Conservation (phyloP, 1,140 invertebrate species). For the Latrodectus geometricus region DNA sequence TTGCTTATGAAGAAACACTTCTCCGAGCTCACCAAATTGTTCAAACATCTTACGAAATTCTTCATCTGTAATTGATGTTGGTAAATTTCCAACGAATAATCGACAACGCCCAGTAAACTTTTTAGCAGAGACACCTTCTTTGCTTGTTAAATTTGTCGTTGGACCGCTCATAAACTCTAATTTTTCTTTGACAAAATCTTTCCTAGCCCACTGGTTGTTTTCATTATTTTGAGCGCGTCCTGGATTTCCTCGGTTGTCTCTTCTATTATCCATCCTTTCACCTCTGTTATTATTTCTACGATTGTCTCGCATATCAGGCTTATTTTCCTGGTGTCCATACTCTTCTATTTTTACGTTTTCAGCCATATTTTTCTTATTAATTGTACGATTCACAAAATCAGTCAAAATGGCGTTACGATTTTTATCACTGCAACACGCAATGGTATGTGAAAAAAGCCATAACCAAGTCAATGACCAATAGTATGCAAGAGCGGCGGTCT, state of each 20-base stretch:
- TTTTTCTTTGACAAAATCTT: constrained; percentile 61
- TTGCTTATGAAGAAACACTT: constrained; percentile 93
- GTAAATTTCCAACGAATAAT: constrained; percentile 94
- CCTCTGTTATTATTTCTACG: constrained; percentile 2
- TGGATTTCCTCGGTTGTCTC: background rate
- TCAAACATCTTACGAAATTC: constrained; percentile 73
- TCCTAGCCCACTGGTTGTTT: constrained; percentile 38
- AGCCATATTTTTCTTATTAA: background rate
- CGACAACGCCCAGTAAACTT: constrained; percentile 92
- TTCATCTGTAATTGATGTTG: constrained; percentile 78
- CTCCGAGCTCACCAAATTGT: constrained; percentile 74
- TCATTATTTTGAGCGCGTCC: constrained; percentile 13
- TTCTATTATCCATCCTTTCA: background rate
- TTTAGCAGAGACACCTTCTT: constrained; percentile 73
- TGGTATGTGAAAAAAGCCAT: no score
- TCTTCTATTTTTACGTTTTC: background rate
- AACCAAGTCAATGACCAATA: no score
- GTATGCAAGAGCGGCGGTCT: no score
- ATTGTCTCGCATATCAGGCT: background rate
- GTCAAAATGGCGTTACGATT: background rate
- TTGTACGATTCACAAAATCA: background rate
- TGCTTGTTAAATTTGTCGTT: constrained; percentile 64
- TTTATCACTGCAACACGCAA: no score
- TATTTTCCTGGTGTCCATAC: background rate
- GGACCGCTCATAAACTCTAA: constrained; percentile 62